Evolutionary conservation across 2,797 vertebrate genomes (phyloP).

Genomic region (Nasua narica): DNA sequence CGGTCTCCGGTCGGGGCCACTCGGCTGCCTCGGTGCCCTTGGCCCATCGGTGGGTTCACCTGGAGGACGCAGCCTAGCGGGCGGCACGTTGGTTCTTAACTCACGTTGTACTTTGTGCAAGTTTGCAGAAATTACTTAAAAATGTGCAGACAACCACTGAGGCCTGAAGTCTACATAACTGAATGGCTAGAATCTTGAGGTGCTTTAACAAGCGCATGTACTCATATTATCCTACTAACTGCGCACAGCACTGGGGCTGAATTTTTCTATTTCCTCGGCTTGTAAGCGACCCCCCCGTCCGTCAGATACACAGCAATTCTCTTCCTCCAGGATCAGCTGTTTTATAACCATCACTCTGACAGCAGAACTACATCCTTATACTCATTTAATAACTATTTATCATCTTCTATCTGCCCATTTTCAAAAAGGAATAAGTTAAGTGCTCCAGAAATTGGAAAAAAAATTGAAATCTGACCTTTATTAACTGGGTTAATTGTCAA

Average conservation of each 20-base stretch:
- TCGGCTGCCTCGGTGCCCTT: accelerated
- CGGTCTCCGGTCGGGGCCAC: neutral
- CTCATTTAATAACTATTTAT: constrained; percentile 86
- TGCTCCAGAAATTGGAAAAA: constrained; percentile 86
- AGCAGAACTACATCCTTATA: constrained; percentile 77
- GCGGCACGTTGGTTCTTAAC: neutral
- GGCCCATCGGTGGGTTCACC: neutral
- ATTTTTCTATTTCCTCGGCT: constrained; percentile 53
- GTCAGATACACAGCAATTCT: constrained; percentile 63
- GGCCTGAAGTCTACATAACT: constrained; percentile 39
- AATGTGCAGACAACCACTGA: constrained; percentile 40
- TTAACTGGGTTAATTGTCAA: constrained; percentile 90
- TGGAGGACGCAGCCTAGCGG: neutral
- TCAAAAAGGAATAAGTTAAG: constrained; percentile 86
- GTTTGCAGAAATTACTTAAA: constrained; percentile 47
- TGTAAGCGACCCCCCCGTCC: constrained; percentile 62
- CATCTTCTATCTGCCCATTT: constrained; percentile 84
- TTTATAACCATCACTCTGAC: constrained; percentile 76
- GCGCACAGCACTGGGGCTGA: constrained; percentile 40
- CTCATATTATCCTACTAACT: neutral
- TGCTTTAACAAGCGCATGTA: neutral
- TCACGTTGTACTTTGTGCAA: neutral
- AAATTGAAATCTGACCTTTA: constrained; percentile 90
- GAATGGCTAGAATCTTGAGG: constrained; percentile 32
- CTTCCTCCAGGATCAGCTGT: constrained; percentile 68